Conservation (phyloP, 2,113 vertebrate genomes). For the Anser brachyrhynchus region DNA sequence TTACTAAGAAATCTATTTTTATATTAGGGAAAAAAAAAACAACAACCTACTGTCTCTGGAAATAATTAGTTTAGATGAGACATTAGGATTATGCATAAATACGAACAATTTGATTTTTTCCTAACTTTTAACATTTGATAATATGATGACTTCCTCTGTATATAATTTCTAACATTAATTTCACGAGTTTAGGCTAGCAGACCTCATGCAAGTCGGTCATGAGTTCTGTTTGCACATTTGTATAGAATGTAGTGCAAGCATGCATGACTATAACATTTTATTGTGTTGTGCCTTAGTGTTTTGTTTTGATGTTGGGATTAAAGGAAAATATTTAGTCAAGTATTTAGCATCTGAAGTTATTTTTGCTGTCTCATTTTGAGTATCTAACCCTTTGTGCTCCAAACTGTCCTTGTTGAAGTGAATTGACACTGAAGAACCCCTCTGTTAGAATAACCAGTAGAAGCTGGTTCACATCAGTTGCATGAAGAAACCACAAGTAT, state of each 20-base stretch:
- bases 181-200: not conserved
- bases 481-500: not conserved
- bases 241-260: not conserved
- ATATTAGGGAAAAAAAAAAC: not conserved
- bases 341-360: not conserved
- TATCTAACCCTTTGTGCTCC: not conserved
- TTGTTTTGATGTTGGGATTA: not conserved
- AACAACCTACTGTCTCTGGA: not conserved
- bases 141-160: not conserved
- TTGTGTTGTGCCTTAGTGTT: not conserved
- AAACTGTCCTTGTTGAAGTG: not conserved
- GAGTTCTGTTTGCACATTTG: not conserved
- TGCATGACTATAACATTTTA: not conserved
- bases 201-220: not conserved
- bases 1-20: not conserved
- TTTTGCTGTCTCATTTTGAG: not conserved
- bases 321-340: not conserved
- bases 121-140: not conserved
- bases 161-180: not conserved
- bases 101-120: not conserved
- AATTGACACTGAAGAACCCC: not conserved
- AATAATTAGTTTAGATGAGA: constrained; percentile 36
- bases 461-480: not conserved
- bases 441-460: not conserved
- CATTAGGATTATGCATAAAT: not conserved